Percentiles rank a stretch among this genome's conserved stretches.
These are phyloP conservation scores for Piprites chloris DNA, from an alignment of 2,113 vertebrate species.

Conservation along the genomic window DNA sequence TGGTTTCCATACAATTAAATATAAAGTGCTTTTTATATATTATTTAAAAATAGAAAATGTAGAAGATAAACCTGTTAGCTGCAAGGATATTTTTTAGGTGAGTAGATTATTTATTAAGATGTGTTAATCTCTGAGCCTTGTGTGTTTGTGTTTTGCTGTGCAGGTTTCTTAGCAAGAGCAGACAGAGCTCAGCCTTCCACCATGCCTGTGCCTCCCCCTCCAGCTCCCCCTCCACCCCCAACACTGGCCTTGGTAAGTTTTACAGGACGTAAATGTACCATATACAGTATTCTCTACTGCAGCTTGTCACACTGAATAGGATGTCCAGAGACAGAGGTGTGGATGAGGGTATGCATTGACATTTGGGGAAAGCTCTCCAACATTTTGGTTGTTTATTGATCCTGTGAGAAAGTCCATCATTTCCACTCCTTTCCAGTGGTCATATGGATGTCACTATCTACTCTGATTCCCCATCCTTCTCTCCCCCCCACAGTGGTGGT, in stretches of 20 bases:
- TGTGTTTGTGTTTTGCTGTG: conserved; percentile 2
- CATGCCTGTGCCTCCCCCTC: conserved; percentile 92
- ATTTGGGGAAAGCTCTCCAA: background rate
- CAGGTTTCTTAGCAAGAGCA: conserved; percentile 64
- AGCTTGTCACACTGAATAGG: background rate
- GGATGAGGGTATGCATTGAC: background rate
- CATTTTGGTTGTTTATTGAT: background rate
- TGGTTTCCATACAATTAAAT: background rate
- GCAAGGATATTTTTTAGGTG: background rate
- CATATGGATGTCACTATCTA: background rate
- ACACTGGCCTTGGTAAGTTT: conserved; percentile 82
- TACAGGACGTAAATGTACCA: background rate
- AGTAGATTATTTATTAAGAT: background rate
- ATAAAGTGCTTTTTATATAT: background rate
- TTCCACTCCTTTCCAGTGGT: background rate
- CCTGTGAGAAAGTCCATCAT: background rate
- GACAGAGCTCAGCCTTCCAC: conserved; percentile 63
- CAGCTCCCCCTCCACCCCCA: conserved; percentile 85
- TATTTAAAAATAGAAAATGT: background rate
- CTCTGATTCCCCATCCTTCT: background rate
- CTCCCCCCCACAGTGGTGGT: background rate
- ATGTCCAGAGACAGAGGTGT: background rate
- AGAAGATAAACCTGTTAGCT: background rate
- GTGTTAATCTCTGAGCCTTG: background rate
- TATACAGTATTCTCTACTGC: background rate